Evolutionary conservation across 2,888 invertebrate species (phyloP).

Genomic region (Boloria selene): DNA sequence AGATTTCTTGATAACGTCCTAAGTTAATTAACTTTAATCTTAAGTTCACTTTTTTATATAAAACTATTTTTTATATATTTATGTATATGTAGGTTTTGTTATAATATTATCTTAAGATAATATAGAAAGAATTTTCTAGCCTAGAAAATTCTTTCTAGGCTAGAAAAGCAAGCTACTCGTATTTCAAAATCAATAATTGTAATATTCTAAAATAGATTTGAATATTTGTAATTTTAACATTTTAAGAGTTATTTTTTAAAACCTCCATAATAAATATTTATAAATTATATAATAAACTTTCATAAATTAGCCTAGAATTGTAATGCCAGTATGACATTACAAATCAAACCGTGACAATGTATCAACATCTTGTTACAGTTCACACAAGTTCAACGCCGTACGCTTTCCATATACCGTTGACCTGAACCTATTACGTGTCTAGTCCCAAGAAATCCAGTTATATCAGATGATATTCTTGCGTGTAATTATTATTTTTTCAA

Average conservation of each 20-base stretch:
- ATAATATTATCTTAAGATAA: too few relatives aligned
- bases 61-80: too few relatives aligned
- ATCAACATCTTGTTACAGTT: not conserved
- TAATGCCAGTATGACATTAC: not conserved
- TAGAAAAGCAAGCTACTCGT: too few relatives aligned
- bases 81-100: too few relatives aligned
- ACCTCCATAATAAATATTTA: too few relatives aligned
- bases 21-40: not conserved
- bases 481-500: constrained; percentile 15
- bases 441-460: constrained; percentile 22
- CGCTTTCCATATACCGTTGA: constrained; percentile 25
- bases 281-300: not conserved
- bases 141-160: too few relatives aligned
- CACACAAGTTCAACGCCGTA: constrained; percentile 18
- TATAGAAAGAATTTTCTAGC: too few relatives aligned
- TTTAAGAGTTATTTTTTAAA: too few relatives aligned
- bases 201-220: too few relatives aligned
- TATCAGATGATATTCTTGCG: constrained; percentile 21
- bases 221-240: too few relatives aligned
- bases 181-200: too few relatives aligned
- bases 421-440: constrained; percentile 21
- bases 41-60: not conserved
- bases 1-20: not conserved
- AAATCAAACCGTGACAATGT: not conserved
- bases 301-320: not conserved